These are phyloP conservation scores for Anastrepha obliqua DNA, from an alignment of 1,140 invertebrate genomes.

Conservation along the genomic window DNA sequence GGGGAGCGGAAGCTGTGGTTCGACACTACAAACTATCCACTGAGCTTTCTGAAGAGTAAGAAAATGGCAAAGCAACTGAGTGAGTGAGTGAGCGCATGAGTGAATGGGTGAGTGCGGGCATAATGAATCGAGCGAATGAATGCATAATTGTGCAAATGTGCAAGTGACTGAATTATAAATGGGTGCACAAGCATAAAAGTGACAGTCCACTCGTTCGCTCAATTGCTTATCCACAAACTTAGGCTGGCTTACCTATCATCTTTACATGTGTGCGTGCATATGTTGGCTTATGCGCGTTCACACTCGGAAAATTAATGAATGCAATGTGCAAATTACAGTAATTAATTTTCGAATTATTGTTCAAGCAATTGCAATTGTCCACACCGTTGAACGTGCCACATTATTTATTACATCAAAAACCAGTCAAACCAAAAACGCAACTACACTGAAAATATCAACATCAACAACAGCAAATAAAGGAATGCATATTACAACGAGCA, in stretches of 20 bases:
- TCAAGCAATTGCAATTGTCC: conserved; percentile 51
- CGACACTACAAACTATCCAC: background rate
- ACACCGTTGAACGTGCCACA: conserved; percentile 43
- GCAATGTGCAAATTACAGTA: conserved; percentile 50
- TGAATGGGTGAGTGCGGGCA: background rate
- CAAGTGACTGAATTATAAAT: conserved; percentile 51
- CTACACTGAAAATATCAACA: background rate
- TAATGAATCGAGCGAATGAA: conserved; percentile 40
- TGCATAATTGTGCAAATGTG: conserved; percentile 52
- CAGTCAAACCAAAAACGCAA: conserved; percentile 22
- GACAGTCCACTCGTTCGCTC: background rate
- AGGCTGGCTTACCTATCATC: background rate
- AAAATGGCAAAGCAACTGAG: background rate
- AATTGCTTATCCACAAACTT: background rate
- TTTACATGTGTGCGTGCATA: background rate
- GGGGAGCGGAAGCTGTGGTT: background rate
- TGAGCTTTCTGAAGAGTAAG: background rate
- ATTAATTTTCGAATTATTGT: conserved; percentile 52
- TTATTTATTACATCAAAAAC: conserved; percentile 40
- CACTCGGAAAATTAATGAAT: conserved; percentile 40
- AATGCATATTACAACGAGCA: background rate
- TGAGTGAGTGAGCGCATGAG: background rate
- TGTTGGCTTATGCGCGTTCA: background rate
- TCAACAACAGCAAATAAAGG: background rate
- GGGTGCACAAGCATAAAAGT: conserved; percentile 30